Evolutionary conservation across 1,140 invertebrate genomes (phyloP).

Genomic region (Diorhabda elongata): DNA sequence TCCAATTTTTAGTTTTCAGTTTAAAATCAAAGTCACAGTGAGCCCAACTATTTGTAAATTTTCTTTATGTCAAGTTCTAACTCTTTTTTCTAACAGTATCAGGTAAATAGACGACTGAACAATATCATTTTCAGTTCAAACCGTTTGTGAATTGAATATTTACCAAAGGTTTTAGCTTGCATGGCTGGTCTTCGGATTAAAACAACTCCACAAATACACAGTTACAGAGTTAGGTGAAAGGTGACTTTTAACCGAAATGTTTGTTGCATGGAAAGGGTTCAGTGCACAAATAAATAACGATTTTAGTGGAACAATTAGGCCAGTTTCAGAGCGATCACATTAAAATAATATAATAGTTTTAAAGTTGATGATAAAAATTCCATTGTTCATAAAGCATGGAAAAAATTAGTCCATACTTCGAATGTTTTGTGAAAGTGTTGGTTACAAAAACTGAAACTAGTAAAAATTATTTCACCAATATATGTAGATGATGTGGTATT

Average conservation of each 20-base stretch:
- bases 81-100: background rate
- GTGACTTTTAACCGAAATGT: background rate
- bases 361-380: no score
- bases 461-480: no score
- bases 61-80: no score
- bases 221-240: background rate
- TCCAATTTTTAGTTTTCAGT: no score
- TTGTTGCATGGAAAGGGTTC: background rate
- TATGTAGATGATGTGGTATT: no score
- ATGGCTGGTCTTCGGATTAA: slow-evolving; percentile 2
- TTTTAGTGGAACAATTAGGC: background rate
- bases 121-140: background rate
- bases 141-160: background rate
- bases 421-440: no score
- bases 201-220: slow-evolving; percentile 2
- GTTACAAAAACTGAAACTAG: no score
- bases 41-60: no score
- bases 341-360: no score
- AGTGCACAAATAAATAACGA: background rate
- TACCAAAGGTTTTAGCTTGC: background rate
- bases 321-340: background rate
- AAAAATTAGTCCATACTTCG: no score
- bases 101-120: background rate
- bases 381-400: no score
- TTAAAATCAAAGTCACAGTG: no score